phyloP scores from a whole-genome alignment of 1,140 invertebrate species.

The Chironomus striatipennis region DNA sequence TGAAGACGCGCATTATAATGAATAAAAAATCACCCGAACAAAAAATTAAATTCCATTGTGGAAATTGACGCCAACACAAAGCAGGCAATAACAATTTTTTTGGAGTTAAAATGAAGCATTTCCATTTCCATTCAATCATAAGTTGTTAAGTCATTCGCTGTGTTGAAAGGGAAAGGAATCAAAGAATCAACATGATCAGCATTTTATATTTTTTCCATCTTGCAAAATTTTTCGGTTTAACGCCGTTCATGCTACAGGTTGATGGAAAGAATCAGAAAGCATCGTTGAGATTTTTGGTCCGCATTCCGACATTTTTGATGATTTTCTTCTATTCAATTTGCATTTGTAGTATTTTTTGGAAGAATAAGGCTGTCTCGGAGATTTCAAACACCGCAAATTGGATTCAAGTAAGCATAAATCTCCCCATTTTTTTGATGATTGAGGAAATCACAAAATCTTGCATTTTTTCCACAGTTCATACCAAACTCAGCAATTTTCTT shows the following conservation, averaged over 20 bases:
- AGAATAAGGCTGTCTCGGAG: background rate
- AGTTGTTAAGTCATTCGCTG: background rate
- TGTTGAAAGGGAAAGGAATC: background rate
- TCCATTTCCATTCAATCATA: background rate
- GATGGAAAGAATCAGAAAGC: background rate
- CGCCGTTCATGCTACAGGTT: background rate
- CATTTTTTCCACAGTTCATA: background rate
- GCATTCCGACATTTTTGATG: background rate
- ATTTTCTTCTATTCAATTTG: background rate
- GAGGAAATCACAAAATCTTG: background rate
- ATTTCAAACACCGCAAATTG: conserved; percentile 20
- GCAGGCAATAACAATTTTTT: too few relatives aligned
- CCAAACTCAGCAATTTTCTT: background rate
- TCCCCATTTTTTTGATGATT: background rate
- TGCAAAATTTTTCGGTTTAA: background rate
- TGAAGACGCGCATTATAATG: too few relatives aligned
- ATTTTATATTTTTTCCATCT: background rate
- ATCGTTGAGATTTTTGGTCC: background rate
- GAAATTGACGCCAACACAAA: too few relatives aligned
- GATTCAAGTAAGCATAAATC: background rate
- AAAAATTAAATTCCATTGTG: too few relatives aligned
- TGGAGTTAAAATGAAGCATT: too few relatives aligned
- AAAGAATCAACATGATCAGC: background rate
- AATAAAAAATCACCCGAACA: too few relatives aligned
- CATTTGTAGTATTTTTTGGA: conserved; percentile 4